These are phyloP conservation scores for Steinernema hermaphroditum DNA, from an alignment of 2,888 invertebrate species.

Conservation along the genomic window DNA sequence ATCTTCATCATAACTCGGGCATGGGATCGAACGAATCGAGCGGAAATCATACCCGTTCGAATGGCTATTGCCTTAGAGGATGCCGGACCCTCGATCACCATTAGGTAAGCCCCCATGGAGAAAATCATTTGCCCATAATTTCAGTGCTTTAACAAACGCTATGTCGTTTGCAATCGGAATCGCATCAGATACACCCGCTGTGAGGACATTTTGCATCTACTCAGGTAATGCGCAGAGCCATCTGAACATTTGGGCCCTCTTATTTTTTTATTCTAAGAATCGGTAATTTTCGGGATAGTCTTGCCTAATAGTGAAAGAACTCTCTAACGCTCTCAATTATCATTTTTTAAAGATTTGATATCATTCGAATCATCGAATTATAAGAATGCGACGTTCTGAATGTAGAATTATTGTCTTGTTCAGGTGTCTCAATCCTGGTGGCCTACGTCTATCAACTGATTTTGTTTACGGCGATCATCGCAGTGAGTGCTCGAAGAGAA, in stretches of 20 bases:
- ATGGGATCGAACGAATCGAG: constrained; percentile 41
- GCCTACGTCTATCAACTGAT: constrained; percentile 51
- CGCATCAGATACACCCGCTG: constrained; percentile 58
- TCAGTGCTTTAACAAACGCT: constrained; percentile 49
- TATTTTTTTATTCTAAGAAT: constrained; percentile 43
- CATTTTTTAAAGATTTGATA: no score
- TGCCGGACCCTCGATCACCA: constrained; percentile 62
- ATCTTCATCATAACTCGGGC: constrained; percentile 56
- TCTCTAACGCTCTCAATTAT: no score
- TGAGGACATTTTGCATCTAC: constrained; percentile 59
- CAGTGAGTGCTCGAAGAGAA: constrained; percentile 53
- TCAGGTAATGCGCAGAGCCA: constrained; percentile 47
- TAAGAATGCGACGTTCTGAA: no score
- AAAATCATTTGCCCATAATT: neutral
- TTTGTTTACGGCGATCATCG: constrained; percentile 55
- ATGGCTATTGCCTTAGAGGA: constrained; percentile 57
- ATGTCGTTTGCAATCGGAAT: constrained; percentile 54
- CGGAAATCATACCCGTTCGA: constrained; percentile 42
- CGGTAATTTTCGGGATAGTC: no score
- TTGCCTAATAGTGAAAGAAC: no score
- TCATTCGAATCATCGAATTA: no score
- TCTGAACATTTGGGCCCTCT: no score
- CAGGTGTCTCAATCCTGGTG: constrained; percentile 44
- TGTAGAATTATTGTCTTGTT: constrained; percentile 33
- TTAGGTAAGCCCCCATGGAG: constrained; percentile 45